A percentile compares a stretch with the other conserved stretches of the same genome.
These are phyloP conservation scores for Aplysia californica DNA, from an alignment of 1,140 invertebrate species.

Conservation along the genomic window DNA sequence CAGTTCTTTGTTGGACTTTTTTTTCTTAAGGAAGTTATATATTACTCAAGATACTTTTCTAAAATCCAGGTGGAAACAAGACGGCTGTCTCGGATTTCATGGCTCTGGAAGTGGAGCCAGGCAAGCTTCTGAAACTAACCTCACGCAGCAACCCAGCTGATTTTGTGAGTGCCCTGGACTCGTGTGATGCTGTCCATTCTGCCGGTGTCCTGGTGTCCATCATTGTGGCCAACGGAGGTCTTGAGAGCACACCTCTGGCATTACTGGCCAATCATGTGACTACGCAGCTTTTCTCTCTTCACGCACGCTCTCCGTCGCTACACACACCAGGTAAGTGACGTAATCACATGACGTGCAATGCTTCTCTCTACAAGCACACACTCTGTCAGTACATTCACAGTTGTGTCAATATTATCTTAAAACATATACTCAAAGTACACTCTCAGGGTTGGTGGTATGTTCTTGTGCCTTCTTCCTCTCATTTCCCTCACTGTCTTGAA, in stretches of 20 bases:
- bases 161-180: slow-evolving; percentile 40
- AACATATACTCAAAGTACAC: too few species aligned
- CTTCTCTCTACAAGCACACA: too few species aligned
- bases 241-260: slow-evolving; percentile 52
- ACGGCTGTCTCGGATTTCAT: slow-evolving; percentile 50
- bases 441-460: too few species aligned
- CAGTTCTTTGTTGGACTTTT: too few species aligned
- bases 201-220: slow-evolving; percentile 62
- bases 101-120: slow-evolving; percentile 58
- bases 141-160: slow-evolving; percentile 47
- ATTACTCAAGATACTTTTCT: slow-evolving; percentile 1
- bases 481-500: too few species aligned
- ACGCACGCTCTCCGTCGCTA: slow-evolving; percentile 31
- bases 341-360: too few species aligned
- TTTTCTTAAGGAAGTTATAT: too few species aligned
- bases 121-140: slow-evolving; percentile 52
- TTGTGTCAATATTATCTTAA: too few species aligned
- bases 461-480: too few species aligned
- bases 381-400: too few species aligned
- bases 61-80: slow-evolving; percentile 46
- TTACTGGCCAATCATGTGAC: slow-evolving; percentile 60
- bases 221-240: slow-evolving; percentile 53
- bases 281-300: slow-evolving; percentile 45
- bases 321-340: slow-evolving; percentile 12
- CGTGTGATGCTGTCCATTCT: slow-evolving; percentile 30